A percentile compares a stretch with the other conserved stretches of the same genome.
Evolutionary conservation across 2,113 vertebrate genomes (phyloP).

Genomic region (Nesogale talazaci): DNA sequence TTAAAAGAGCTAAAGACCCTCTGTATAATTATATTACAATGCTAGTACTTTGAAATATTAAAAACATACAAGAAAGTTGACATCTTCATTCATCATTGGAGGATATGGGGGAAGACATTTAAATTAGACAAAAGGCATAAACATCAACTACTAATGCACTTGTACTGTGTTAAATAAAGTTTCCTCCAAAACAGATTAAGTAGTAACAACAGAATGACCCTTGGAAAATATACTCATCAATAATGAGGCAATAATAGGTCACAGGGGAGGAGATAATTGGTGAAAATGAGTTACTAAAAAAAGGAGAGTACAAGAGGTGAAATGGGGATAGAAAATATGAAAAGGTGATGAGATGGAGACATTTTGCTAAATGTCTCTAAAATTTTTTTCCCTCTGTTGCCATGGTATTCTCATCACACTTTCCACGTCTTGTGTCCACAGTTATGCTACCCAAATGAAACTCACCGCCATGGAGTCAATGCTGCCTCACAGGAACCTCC

Average conservation of each 20-base stretch:
- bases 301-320: neutral
- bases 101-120: neutral
- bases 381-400: neutral
- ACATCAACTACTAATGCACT: neutral
- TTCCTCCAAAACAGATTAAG: neutral
- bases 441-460: too few relatives aligned
- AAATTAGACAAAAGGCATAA: neutral
- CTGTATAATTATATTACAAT: neutral
- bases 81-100: too few relatives aligned
- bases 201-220: neutral
- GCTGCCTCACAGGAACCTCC: too few relatives aligned
- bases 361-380: neutral
- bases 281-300: neutral
- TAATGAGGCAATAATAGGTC: neutral
- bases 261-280: neutral
- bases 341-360: neutral
- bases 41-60: conserved; percentile 31
- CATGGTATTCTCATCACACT: neutral
- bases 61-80: neutral
- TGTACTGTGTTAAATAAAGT: neutral
- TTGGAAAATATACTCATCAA: neutral
- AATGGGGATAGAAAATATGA: neutral
- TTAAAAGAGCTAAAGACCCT: neutral
- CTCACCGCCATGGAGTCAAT: too few relatives aligned
- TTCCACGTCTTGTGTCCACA: neutral